A percentile compares a stretch with the other conserved stretches of the same genome.
Conservation (phyloP, 1,140 invertebrate species). For the Littorina saxatilis region DNA sequence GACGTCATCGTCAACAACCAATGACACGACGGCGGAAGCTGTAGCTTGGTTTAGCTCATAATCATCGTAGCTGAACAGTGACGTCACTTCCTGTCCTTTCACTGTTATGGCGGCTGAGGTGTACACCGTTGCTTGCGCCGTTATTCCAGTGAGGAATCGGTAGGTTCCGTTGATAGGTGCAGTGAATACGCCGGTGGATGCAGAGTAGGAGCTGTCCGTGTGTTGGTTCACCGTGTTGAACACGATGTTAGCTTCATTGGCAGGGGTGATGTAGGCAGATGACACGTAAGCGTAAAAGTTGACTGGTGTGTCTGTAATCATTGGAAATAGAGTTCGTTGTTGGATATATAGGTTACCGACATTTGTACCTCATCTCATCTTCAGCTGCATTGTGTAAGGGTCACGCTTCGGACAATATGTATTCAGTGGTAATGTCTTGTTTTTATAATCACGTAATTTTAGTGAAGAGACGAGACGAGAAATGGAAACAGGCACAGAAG, state of each 20-base stretch:
- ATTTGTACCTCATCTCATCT: too few species aligned
- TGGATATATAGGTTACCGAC: too few species aligned
- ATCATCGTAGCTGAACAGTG: constrained; percentile 21
- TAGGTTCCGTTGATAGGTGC: not conserved
- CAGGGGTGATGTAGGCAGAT: not conserved
- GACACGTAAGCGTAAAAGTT: constrained; percentile 18
- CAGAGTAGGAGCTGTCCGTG: not conserved
- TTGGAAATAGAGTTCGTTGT: too few species aligned
- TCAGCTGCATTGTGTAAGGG: too few species aligned
- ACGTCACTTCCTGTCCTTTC: not conserved
- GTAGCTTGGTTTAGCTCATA: not conserved
- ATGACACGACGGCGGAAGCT: not conserved
- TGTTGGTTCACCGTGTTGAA: constrained; percentile 1
- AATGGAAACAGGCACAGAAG: too few species aligned
- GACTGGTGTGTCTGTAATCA: not conserved
- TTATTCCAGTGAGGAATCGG: not conserved
- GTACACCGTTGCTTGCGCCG: not conserved
- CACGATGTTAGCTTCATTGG: not conserved
- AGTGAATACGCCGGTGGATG: constrained; percentile 12
- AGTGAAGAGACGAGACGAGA: too few species aligned
- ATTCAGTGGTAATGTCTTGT: too few species aligned
- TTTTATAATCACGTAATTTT: too few species aligned
- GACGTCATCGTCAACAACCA: not conserved
- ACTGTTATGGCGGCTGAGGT: constrained; percentile 8
- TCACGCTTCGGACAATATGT: too few species aligned